Percentiles rank a stretch among this genome's conserved stretches.
These are phyloP conservation scores for Oreochromis mossambicus DNA, from an alignment of 2,797 vertebrate genomes.

Conservation along the genomic window DNA sequence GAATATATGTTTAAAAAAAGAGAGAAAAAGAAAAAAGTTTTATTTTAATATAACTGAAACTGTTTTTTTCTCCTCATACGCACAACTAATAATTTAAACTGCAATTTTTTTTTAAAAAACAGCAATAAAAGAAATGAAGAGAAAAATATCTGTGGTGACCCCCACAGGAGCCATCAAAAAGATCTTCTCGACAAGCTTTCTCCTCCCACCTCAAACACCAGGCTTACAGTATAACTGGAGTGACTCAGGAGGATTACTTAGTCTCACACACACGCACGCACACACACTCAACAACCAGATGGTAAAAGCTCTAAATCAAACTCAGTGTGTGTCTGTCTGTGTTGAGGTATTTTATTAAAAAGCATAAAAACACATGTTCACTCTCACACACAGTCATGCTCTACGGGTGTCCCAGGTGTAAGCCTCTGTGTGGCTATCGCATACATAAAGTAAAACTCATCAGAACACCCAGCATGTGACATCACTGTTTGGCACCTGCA, in stretches of 20 bases:
- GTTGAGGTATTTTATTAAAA: conserved; percentile 59
- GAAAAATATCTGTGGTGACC: not conserved
- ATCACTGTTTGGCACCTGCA: conserved; percentile 73
- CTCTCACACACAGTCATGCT: conserved; percentile 28
- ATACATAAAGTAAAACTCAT: conserved; percentile 77
- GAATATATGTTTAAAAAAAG: not conserved
- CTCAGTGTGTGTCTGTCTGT: conserved; percentile 28
- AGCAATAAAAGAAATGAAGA: not conserved
- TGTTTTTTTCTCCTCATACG: not conserved
- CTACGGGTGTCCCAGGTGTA: conserved; percentile 56
- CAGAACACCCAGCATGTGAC: conserved; percentile 71
- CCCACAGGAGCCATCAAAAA: not conserved
- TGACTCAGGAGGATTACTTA: conserved; percentile 63
- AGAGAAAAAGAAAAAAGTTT: not conserved
- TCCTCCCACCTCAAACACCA: not conserved
- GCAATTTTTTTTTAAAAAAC: not conserved
- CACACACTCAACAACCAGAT: conserved; percentile 69
- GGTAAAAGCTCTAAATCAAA: conserved; percentile 62
- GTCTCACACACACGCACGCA: conserved; percentile 28
- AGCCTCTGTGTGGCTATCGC: conserved; percentile 25
- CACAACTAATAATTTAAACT: not conserved
- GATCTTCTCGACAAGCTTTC: not conserved
- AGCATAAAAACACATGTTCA: conserved; percentile 59
- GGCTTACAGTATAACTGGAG: conserved; percentile 33
- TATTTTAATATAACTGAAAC: not conserved